Conservation (phyloP, 1,140 invertebrate genomes). For the Drosophila pachea region DNA sequence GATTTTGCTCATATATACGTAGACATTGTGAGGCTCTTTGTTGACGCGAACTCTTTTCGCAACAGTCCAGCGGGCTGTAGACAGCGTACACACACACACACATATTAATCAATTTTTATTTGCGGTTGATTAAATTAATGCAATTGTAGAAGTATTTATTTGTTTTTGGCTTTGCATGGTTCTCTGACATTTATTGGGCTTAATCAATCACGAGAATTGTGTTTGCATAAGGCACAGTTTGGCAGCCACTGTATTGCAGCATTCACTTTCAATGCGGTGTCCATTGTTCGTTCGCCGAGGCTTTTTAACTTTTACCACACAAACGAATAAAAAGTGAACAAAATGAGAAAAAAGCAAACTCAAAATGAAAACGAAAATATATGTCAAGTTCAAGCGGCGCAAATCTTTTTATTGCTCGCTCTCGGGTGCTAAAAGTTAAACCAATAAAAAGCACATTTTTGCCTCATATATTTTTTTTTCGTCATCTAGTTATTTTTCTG, state of each 20-base stretch:
- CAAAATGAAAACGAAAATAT: conserved; percentile 50
- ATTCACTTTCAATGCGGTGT: conserved; percentile 30
- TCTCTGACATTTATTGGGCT: conserved; percentile 39
- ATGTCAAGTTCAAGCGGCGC: conserved; percentile 69
- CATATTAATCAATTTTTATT: conserved; percentile 16
- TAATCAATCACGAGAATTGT: conserved; percentile 48
- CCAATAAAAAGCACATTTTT: conserved; percentile 42
- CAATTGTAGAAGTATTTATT: conserved; percentile 48
- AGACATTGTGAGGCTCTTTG: conserved; percentile 36
- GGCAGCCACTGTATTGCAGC: conserved; percentile 28
- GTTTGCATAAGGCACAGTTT: conserved; percentile 42
- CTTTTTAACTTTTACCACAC: conserved; percentile 42
- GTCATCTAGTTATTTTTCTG: conserved; percentile 49
- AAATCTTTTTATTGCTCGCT: conserved; percentile 36
- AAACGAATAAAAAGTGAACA: not conserved
- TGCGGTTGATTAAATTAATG: conserved; percentile 62
- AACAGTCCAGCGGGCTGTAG: conserved; percentile 17
- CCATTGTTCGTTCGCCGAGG: conserved; percentile 18
- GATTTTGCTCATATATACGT: not conserved
- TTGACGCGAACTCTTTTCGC: conserved; percentile 62
- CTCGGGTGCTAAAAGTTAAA: conserved; percentile 59
- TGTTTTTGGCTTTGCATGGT: conserved; percentile 11
- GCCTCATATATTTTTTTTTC: conserved; percentile 36
- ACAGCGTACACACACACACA: not conserved
- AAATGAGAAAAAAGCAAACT: conserved; percentile 1